phyloP scores from a whole-genome alignment of 2,797 vertebrate genomes.

The Megalops cyprinoides region DNA sequence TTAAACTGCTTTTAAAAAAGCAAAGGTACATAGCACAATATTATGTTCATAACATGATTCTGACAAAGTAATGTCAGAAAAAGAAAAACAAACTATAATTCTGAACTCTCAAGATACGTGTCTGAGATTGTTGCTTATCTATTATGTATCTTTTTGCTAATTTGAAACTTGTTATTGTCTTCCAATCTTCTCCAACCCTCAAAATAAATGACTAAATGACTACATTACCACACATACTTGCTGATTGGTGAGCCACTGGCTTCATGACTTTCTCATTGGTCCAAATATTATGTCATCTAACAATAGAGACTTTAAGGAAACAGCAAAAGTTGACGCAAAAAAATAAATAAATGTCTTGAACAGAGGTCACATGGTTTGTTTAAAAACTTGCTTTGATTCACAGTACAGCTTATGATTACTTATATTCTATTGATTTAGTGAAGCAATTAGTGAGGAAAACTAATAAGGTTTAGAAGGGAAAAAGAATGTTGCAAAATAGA shows the following conservation, averaged over 20 bases:
- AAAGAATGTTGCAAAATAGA: constrained; percentile 31
- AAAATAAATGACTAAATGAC: not conserved
- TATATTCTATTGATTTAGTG: constrained; percentile 22
- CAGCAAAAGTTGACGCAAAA: constrained; percentile 10
- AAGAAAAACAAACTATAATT: no score
- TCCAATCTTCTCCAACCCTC: not conserved
- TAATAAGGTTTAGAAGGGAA: constrained; percentile 33
- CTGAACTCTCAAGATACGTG: not conserved
- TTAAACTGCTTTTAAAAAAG: no score
- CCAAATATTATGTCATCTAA: not conserved
- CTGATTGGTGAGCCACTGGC: not conserved
- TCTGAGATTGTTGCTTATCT: no score
- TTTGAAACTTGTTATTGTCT: not conserved
- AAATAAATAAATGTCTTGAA: not conserved
- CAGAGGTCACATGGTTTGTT: constrained; percentile 19
- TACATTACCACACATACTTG: no score
- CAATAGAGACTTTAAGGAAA: not conserved
- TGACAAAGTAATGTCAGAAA: no score
- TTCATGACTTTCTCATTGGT: not conserved
- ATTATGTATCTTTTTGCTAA: constrained; percentile 4
- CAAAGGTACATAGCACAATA: no score
- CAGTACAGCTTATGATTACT: constrained; percentile 8
- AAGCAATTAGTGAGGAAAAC: constrained; percentile 30
- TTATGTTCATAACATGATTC: no score
- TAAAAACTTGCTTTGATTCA: constrained; percentile 18